A percentile compares a stretch with the other conserved stretches of the same genome.
These are phyloP conservation scores for Calycopis cecrops DNA, from an alignment of 1,140 invertebrate genomes.

Conservation along the genomic window DNA sequence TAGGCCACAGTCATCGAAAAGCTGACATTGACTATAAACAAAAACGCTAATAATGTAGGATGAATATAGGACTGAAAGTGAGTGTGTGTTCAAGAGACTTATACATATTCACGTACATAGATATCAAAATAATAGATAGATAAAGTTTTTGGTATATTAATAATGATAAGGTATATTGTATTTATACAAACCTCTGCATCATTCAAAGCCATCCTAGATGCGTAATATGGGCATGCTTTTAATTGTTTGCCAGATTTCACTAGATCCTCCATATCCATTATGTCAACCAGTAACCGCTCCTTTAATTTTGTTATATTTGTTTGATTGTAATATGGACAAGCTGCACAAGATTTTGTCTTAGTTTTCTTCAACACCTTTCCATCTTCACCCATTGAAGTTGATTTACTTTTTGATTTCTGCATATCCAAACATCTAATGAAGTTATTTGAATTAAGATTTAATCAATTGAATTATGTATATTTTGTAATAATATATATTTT, in stretches of 20 bases:
- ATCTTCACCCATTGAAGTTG: conserved; percentile 75
- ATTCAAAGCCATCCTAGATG: conserved; percentile 84
- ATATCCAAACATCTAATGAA: conserved; percentile 87
- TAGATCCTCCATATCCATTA: conserved; percentile 93
- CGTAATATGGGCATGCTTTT: conserved; percentile 94
- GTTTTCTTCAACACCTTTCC: conserved; percentile 80
- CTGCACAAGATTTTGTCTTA: conserved; percentile 71
- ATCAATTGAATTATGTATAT: too few relatives aligned
- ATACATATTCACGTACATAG: too few relatives aligned
- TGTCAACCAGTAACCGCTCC: conserved; percentile 80
- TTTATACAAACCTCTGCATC: conserved; percentile 81
- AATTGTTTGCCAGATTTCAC: conserved; percentile 81
- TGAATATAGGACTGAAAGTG: too few relatives aligned
- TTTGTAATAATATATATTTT: too few relatives aligned
- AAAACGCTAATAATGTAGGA: too few relatives aligned
- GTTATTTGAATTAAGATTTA: too few relatives aligned
- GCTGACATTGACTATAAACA: too few relatives aligned
- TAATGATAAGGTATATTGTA: too few relatives aligned
- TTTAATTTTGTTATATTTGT: conserved; percentile 79
- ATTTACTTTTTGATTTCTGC: conserved; percentile 82
- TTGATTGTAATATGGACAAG: conserved; percentile 83
- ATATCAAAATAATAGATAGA: too few relatives aligned
- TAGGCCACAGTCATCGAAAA: too few relatives aligned
- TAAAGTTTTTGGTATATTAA: too few relatives aligned
- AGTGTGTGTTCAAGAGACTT: too few relatives aligned